These are phyloP conservation scores for Halotydeus destructor DNA, from an alignment of 1,140 invertebrate species.

Conservation along the genomic window DNA sequence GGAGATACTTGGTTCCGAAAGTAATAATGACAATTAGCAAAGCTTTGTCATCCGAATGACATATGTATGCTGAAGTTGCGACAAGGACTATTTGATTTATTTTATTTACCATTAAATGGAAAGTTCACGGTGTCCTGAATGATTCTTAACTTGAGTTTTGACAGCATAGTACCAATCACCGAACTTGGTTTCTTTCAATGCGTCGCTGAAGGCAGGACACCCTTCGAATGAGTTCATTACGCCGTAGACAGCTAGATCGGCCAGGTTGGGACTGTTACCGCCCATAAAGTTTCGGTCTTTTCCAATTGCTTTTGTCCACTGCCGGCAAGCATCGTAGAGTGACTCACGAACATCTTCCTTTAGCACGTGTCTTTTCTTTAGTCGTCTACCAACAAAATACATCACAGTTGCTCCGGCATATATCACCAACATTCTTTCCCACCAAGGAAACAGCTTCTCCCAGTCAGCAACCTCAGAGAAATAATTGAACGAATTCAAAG, in stretches of 20 bases:
- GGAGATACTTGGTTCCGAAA: too few relatives aligned
- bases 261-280: conserved; percentile 64
- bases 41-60: too few relatives aligned
- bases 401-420: conserved; percentile 81
- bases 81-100: too few relatives aligned
- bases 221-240: conserved; percentile 86
- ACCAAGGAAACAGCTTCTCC: conserved; percentile 55
- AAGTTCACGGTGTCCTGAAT: too few relatives aligned
- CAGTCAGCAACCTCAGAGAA: conserved; percentile 78
- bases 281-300: conserved; percentile 47
- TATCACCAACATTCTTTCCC: conserved; percentile 68
- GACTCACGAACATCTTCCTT: conserved; percentile 70
- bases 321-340: conserved; percentile 65
- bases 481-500: conserved; percentile 71
- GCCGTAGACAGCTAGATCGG: conserved; percentile 82
- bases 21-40: too few relatives aligned
- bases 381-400: conserved; percentile 69
- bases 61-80: too few relatives aligned
- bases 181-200: conserved; percentile 47
- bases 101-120: too few relatives aligned
- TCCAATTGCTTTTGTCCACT: conserved; percentile 51
- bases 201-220: conserved; percentile 69
- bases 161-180: conserved; percentile 30
- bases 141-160: conserved; percentile 23
- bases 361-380: conserved; percentile 68